Percentiles rank a stretch among this genome's conserved stretches.
These are phyloP conservation scores for Platycheirus rosarum DNA, from an alignment of 2,888 invertebrate genomes.

Conservation along the genomic window DNA sequence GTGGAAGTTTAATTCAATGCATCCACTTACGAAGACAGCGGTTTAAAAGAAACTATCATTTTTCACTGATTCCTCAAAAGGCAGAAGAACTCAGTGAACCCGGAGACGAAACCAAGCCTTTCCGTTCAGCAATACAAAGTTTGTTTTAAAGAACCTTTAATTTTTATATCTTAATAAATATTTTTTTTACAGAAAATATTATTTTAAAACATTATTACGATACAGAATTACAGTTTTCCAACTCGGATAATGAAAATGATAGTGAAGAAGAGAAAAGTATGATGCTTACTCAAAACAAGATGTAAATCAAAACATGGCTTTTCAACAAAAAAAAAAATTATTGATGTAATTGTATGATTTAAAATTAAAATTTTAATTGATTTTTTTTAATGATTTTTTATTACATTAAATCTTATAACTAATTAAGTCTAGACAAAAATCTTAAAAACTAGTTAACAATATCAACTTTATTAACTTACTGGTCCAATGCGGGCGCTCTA, in stretches of 20 bases:
- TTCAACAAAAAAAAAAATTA: no score
- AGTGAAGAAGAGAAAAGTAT: conserved; percentile 76
- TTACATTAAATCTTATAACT: no score
- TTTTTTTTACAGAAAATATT: conserved; percentile 78
- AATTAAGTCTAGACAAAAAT: no score
- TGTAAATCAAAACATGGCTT: no score
- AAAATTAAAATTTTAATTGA: no score
- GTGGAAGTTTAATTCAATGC: conserved; percentile 79
- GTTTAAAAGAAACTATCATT: conserved; percentile 81
- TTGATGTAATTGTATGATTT: no score
- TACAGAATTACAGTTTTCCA: conserved; percentile 86
- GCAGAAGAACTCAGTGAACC: conserved; percentile 80
- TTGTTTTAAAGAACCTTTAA: conserved; percentile 68
- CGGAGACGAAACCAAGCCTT: conserved; percentile 81
- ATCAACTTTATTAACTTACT: no score
- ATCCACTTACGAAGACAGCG: conserved; percentile 77
- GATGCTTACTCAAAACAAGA: conserved; percentile 48
- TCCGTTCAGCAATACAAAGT: conserved; percentile 81
- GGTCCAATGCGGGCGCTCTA: no score
- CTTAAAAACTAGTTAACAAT: no score
- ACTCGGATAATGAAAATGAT: conserved; percentile 82
- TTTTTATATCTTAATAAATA: no score
- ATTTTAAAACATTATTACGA: conserved; percentile 87
- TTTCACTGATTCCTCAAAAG: conserved; percentile 82
- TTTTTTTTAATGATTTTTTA: no score